phyloP scores from a whole-genome alignment of 2,888 invertebrate genomes.

The Podabrus alpinus region DNA sequence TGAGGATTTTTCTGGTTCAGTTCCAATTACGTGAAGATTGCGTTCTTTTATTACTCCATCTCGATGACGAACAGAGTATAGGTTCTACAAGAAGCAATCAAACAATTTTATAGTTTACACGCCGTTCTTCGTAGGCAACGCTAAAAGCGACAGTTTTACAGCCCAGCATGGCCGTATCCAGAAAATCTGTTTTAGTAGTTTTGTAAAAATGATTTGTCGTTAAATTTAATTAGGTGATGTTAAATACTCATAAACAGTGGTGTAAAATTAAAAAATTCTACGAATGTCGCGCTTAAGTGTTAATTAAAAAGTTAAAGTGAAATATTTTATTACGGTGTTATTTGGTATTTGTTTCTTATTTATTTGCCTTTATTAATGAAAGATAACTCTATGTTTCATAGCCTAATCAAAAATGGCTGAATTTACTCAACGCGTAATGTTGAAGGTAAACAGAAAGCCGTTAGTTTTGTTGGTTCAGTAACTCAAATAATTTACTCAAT shows the following conservation, averaged over 20 bases:
- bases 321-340: not conserved
- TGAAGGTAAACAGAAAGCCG: constrained; percentile 53
- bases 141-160: not conserved
- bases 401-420: constrained; percentile 47
- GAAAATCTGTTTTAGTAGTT: not conserved
- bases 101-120: not conserved
- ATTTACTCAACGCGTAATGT: constrained; percentile 57
- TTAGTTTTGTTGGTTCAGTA: constrained; percentile 58
- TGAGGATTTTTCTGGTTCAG: too few species aligned
- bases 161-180: too few species aligned
- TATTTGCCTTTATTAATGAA: not conserved
- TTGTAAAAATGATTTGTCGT: not conserved
- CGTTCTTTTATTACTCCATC: not conserved
- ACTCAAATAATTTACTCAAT: constrained; percentile 58
- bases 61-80: not conserved
- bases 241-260: not conserved
- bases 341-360: not conserved
- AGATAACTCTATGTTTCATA: constrained; percentile 33
- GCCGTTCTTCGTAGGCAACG: not conserved
- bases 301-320: not conserved
- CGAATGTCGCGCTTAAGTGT: not conserved
- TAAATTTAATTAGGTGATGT: not conserved
- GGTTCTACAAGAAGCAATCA: not conserved
- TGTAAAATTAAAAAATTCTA: not conserved
- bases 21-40: not conserved